A percentile compares a stretch with the other conserved stretches of the same genome.
Conservation (phyloP, 2,888 invertebrate species). For the Protodeltote pygarga region DNA sequence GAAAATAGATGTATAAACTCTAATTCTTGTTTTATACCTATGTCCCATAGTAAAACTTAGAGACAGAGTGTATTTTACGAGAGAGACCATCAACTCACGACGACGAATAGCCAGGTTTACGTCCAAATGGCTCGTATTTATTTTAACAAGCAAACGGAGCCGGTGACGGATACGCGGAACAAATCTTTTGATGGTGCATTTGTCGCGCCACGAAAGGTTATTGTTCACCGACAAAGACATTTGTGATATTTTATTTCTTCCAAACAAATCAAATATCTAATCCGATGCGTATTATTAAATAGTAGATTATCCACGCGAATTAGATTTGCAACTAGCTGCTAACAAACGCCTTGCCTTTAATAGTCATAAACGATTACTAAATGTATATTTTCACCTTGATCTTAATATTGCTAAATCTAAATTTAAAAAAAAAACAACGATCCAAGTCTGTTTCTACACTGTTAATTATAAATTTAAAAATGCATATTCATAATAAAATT, state of each 20-base stretch:
- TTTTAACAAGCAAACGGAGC: conserved; percentile 62
- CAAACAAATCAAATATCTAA: conserved; percentile 21
- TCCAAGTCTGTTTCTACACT: conserved; percentile 14
- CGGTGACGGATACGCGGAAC: conserved; percentile 65
- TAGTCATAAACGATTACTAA: conserved; percentile 22
- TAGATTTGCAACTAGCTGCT: conserved; percentile 10
- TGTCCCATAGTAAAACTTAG: conserved; percentile 35
- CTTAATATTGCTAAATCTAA: conserved; percentile 32
- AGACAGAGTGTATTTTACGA: conserved; percentile 39
- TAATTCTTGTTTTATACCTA: conserved; percentile 39
- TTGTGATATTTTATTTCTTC: conserved; percentile 36
- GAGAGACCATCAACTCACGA: conserved; percentile 45
- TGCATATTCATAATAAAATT: conserved; percentile 41
- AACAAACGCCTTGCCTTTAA: not conserved
- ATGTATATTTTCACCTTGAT: conserved; percentile 36
- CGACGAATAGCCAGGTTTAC: conserved; percentile 63
- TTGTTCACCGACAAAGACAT: conserved; percentile 48
- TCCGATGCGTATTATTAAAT: conserved; percentile 4
- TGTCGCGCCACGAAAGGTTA: conserved; percentile 55
- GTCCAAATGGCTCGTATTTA: conserved; percentile 61
- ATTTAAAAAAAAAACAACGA: conserved; percentile 16
- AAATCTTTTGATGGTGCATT: conserved; percentile 67
- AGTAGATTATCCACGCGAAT: conserved; percentile 11
- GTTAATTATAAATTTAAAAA: conserved; percentile 29
- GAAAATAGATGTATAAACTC: conserved; percentile 21